These are phyloP conservation scores for Zaprionus davidi DNA, from an alignment of 1,140 invertebrate species.

Conservation along the genomic window DNA sequence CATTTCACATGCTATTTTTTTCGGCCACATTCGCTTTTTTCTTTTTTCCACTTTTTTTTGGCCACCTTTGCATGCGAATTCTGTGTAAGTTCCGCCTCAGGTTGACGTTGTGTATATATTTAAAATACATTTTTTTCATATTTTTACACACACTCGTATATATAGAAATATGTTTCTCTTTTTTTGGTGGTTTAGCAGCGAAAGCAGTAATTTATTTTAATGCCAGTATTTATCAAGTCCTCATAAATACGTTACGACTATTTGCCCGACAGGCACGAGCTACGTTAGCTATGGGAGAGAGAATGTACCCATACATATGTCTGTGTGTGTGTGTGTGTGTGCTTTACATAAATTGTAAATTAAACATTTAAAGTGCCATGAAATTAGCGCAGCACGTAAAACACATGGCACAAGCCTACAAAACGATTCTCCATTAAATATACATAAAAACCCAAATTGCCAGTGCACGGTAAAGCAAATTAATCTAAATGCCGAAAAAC, in stretches of 20 bases:
- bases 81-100: conserved; percentile 46
- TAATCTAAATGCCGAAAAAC: conserved; percentile 70
- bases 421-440: conserved; percentile 61
- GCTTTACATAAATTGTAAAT: conserved; percentile 80
- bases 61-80: conserved; percentile 56
- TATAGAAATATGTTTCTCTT: conserved; percentile 27
- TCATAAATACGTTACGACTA: conserved; percentile 45
- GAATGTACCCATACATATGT: conserved; percentile 17
- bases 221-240: conserved; percentile 75
- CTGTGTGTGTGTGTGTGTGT: conserved; percentile 46
- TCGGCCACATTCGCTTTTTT: conserved; percentile 1
- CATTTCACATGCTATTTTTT: conserved; percentile 57
- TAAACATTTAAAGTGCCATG: conserved; percentile 82
- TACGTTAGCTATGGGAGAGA: not conserved
- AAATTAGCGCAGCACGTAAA: conserved; percentile 68
- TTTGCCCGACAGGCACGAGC: conserved; percentile 35
- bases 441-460: conserved; percentile 63
- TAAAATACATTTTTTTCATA: conserved; percentile 58
- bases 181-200: conserved; percentile 39
- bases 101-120: conserved; percentile 53
- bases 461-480: conserved; percentile 39
- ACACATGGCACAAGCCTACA: conserved; percentile 55
- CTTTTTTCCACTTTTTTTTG: conserved; percentile 41
- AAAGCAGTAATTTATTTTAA: conserved; percentile 83
- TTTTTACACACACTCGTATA: conserved; percentile 13